phyloP scores from a whole-genome alignment of 2,797 vertebrate genomes.

The Petrocephalus schoutedeni region DNA sequence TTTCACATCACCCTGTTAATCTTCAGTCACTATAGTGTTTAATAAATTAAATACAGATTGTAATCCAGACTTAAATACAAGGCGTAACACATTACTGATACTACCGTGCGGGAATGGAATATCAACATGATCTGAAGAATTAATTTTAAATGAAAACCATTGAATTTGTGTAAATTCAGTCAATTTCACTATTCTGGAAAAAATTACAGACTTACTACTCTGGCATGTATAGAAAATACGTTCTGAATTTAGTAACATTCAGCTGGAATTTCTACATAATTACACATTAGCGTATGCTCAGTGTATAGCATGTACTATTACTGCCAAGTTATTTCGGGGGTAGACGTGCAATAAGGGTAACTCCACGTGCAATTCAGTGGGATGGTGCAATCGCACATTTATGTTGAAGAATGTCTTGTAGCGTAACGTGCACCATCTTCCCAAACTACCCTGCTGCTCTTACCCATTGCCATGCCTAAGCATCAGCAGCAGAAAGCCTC shows the following conservation, averaged over 20 bases:
- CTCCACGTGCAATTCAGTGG: neutral
- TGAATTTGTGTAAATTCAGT: neutral
- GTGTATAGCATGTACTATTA: neutral
- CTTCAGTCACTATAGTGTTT: neutral
- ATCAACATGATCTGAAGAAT: neutral
- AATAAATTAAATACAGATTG: neutral
- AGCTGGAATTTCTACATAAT: neutral
- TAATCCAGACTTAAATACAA: neutral
- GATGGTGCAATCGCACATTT: neutral
- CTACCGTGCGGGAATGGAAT: neutral
- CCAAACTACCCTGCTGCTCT: neutral
- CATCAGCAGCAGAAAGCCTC: neutral
- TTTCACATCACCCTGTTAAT: neutral
- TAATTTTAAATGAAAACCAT: neutral
- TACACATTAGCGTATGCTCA: neutral
- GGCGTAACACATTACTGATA: neutral
- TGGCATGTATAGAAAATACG: neutral
- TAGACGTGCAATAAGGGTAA: neutral
- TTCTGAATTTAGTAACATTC: neutral
- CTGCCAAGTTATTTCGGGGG: neutral
- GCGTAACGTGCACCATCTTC: too few relatives aligned
- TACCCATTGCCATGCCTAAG: neutral
- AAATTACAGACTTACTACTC: neutral
- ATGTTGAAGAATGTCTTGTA: neutral
- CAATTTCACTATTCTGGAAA: neutral